Evolutionary conservation across 2,888 invertebrate genomes (phyloP), one percentile per base, ranked within the genome.

Genomic region (Xestia sexstrigata): DNA sequence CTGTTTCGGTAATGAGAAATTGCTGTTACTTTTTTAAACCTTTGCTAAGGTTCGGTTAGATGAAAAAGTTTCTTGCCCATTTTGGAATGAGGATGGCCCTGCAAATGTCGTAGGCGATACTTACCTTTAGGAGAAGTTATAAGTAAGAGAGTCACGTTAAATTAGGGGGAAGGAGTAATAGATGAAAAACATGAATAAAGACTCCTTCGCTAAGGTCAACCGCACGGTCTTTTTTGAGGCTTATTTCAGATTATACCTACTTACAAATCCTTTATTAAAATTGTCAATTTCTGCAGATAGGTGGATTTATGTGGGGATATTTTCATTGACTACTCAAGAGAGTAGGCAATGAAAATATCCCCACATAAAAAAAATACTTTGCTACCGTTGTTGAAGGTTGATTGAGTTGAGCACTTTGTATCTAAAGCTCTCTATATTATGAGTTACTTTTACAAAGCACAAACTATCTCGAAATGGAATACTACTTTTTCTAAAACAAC

Each of bases 1-100:
- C 49, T 63, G 52, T 70, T 85, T 69, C 9, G 26, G 67, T 65
- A 81, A 76, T 85, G 62, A 82, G 26, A 65, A 68, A 52, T 55
- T 42, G 30, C 3, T 68, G 26, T n/a, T 70, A 62, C 15, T 55
- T 73, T 73, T 66, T 68, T 5, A 65, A 45, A n/a, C 1, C 15
- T 23, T 35, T 52, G 17, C 45, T 55, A 1, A 49, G 35, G 26
- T 11, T 15, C 1, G 0, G 15, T 60, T 35, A 23, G 1, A 80
- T 42, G 23, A 17, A 42, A 42, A 26, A 60, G 47, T 15, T 60
- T 23, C 26, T 45, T 70, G 8, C 0, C 13, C 8, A 0, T 26
- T 80, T 60, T 60, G 2, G 30, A 2, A 11, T 5, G 8, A 30
- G 23, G 30, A 39, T 58, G 9, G 3, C 1, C 1, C 1, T 17